These are phyloP conservation scores for Turnix velox DNA, from an alignment of 2,113 vertebrate species.

Conservation along the genomic window DNA sequence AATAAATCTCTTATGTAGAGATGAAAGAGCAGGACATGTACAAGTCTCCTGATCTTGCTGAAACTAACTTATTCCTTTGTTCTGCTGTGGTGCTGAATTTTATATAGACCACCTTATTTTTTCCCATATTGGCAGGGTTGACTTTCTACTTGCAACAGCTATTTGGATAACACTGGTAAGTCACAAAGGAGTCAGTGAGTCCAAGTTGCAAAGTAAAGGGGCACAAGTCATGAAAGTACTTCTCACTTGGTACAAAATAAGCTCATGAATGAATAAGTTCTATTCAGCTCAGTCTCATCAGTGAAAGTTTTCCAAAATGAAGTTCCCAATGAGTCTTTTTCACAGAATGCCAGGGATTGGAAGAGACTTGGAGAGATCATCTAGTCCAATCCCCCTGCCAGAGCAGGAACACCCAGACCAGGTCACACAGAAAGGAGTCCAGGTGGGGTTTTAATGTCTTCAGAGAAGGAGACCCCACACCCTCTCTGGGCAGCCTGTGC, in stretches of 20 bases:
- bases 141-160: neutral
- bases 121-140: neutral
- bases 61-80: neutral
- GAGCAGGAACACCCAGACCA: too few species aligned
- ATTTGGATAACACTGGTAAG: neutral
- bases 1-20: neutral
- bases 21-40: neutral
- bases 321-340: too few species aligned
- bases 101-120: neutral
- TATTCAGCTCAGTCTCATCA: neutral
- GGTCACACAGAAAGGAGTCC: too few species aligned
- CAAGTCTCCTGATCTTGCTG: neutral
- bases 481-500: too few species aligned
- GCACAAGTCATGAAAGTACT: neutral
- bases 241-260: neutral
- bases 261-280: neutral
- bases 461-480: too few species aligned
- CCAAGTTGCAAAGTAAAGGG: neutral
- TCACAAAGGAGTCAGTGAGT: neutral
- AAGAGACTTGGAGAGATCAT: too few species aligned
- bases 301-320: neutral
- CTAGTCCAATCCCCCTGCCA: too few species aligned
- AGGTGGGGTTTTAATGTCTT: too few species aligned
- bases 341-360: too few species aligned
- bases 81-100: neutral